Evolutionary conservation across 2,113 vertebrate genomes (phyloP).

Genomic region (Crotalus viridis): DNA sequence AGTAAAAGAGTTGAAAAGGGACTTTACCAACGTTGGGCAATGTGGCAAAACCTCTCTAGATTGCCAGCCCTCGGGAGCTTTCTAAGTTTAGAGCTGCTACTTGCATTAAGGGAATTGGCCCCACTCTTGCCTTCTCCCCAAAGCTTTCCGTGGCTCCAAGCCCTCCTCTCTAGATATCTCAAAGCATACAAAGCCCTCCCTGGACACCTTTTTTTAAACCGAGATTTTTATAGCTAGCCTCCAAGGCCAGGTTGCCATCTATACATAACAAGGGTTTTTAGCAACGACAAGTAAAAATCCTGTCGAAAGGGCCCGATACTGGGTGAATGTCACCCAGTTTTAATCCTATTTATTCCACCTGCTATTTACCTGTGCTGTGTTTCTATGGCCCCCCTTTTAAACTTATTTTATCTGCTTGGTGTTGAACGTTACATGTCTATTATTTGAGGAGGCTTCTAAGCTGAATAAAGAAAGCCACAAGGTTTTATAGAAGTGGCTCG

Average conservation of each 20-base stretch:
- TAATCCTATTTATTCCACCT: background rate
- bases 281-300: constrained; percentile 3
- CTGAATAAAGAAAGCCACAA: too few relatives aligned
- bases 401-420: background rate
- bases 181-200: constrained; percentile 4
- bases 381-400: background rate
- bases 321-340: background rate
- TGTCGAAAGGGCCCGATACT: background rate
- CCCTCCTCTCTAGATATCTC: constrained; percentile 30
- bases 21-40: constrained; percentile 27
- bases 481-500: background rate
- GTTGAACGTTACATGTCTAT: background rate
- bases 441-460: too few relatives aligned
- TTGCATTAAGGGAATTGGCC: background rate
- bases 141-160: background rate
- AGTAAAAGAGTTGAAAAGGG: background rate
- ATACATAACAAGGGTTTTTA: constrained; percentile 43
- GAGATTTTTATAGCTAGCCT: constrained; percentile 53
- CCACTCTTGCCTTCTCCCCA: constrained; percentile 27
- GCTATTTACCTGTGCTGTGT: background rate
- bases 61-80: background rate
- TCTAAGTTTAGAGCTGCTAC: constrained; percentile 22
- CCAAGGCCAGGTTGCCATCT: constrained; percentile 37
- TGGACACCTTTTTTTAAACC: constrained; percentile 21
- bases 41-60: constrained; percentile 13